Base-by-base conservation (phyloP, 1,140 invertebrate species). In the Neodiprion virginianus region DNA sequence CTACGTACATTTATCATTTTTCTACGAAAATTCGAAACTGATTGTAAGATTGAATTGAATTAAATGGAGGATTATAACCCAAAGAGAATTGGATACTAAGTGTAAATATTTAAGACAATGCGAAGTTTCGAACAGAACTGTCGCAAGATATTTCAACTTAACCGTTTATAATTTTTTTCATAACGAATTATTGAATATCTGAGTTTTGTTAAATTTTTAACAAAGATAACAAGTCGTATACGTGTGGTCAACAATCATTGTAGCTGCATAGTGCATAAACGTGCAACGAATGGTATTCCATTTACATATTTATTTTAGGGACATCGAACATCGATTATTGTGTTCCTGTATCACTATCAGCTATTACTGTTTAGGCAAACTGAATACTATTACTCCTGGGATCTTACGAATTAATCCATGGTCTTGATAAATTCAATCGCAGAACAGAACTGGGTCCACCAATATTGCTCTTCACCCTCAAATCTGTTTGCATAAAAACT, bases 381-480 rank as follows among this genome's bases (percentile, higher is more conserved):
- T 47, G 67, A 69, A 69, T 69, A 47, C 17, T 47, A 12, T 23
- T 47, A 69, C 17, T 3, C 40, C 11, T 69, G 7, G 1, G 23
- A n/a, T 5, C 23, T 47, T 2, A 69, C 84, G 74, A 79, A 84
- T 88, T 96, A 97, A 87, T 97, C 96, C 96, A 99, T 98, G 67
- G 96, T 98, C 90, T 99, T 99, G 80, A 99, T 98, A 89, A 98
- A 99, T 88, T 98, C 97, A 49, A 99, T 95, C 10, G 97, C 97
- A 0, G 97, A 95, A 79, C 95, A 96, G 87, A 99, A 99, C 86
- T 99, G 97, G 65, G 97, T 98, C 98, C 98, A 99, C 93, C 97
- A 99, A 88, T 99, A 99, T 83, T 96, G 94, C 84, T 98, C 96
- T 88, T 98, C 97, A 50, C 98, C 98, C 77, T 92, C 91, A 14